Percentiles rank a stretch among this genome's conserved stretches.
These are phyloP conservation scores for Ichneumoninae sp. DNA, from an alignment of 2,888 invertebrate genomes.

Conservation along the genomic window DNA sequence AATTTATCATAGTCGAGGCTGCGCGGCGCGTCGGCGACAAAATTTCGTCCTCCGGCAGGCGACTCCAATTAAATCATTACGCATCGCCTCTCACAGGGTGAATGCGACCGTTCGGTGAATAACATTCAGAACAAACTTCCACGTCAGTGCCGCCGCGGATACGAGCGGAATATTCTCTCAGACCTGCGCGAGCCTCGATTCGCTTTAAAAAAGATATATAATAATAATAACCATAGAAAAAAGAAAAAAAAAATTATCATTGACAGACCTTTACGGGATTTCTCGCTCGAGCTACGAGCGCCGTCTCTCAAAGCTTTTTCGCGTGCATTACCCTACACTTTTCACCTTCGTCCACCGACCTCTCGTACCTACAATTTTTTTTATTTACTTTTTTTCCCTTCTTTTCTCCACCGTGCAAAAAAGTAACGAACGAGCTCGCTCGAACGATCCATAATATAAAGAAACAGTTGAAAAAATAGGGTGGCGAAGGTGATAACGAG, in stretches of 20 bases:
- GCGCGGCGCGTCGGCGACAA: background rate
- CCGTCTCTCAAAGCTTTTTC: constrained; percentile 6
- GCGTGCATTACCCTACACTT: background rate
- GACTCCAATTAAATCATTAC: constrained; percentile 53
- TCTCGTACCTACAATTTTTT: too few relatives aligned
- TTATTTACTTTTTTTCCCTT: background rate
- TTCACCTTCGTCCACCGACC: background rate
- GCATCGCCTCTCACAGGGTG: constrained; percentile 43
- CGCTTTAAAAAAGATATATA: background rate
- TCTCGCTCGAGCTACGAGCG: constrained; percentile 1
- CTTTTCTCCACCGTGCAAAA: constrained; percentile 33
- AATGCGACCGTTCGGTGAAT: constrained; percentile 4
- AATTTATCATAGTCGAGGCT: background rate
- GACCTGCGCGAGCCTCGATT: background rate
- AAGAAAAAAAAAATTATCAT: constrained; percentile 6
- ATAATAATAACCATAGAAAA: background rate
- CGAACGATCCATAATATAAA: constrained; percentile 44
- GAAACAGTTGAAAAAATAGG: constrained; percentile 32
- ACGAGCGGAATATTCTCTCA: background rate
- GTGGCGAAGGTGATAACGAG: constrained; percentile 57
- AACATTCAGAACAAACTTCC: background rate
- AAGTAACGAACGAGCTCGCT: constrained; percentile 49
- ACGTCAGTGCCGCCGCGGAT: background rate
- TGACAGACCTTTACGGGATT: constrained; percentile 9
- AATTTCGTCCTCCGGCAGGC: constrained; percentile 20